These are phyloP conservation scores for Orthosia cruda DNA, from an alignment of 2,888 invertebrate species.

Conservation along the genomic window DNA sequence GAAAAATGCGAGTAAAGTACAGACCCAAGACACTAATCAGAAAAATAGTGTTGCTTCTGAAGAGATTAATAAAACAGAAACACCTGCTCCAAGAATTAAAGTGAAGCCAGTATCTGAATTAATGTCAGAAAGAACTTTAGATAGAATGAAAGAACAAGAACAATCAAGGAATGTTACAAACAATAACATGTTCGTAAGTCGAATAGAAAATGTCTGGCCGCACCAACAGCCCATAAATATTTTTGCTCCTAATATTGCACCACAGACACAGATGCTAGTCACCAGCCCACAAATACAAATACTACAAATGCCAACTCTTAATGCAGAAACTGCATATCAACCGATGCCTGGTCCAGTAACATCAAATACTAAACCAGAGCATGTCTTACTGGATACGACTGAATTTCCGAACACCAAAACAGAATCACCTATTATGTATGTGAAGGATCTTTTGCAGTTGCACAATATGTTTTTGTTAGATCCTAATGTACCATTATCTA, in stretches of 20 bases:
- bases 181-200: constrained; percentile 27
- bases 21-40: constrained; percentile 26
- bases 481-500: constrained; percentile 69
- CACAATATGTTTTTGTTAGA: constrained; percentile 79
- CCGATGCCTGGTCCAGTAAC: constrained; percentile 16
- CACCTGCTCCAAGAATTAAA: constrained; percentile 81
- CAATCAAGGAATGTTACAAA: constrained; percentile 24
- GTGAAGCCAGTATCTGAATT: constrained; percentile 86
- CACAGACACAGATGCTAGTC: constrained; percentile 1
- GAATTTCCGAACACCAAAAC: constrained; percentile 85
- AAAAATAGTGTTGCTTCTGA: constrained; percentile 9
- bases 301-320: constrained; percentile 16
- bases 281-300: constrained; percentile 27
- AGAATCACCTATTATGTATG: constrained; percentile 81
- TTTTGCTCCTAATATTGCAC: constrained; percentile 40
- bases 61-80: constrained; percentile 10
- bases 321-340: constrained; percentile 23
- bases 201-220: constrained; percentile 43
- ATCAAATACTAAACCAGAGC: constrained; percentile 18
- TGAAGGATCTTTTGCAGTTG: constrained; percentile 78
- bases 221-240: constrained; percentile 21
- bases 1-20: not conserved
- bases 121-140: constrained; percentile 79
- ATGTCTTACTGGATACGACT: constrained; percentile 78
- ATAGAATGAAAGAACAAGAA: constrained; percentile 56